Evolutionary conservation across 2,888 invertebrate species (phyloP).

Genomic region (Erebia ligea): DNA sequence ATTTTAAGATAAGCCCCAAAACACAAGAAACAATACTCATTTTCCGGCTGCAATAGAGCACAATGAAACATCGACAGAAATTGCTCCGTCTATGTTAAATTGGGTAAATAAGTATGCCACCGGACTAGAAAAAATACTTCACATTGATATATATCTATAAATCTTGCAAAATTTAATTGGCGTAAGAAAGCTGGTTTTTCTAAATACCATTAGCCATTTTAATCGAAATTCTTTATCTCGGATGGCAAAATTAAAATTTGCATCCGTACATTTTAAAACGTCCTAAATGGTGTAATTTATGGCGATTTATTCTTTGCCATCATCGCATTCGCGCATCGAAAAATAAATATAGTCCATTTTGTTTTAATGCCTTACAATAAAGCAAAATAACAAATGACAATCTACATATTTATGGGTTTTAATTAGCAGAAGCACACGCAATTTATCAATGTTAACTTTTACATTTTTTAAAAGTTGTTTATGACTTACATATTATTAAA

Average conservation of each 20-base stretch:
- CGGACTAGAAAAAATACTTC: not conserved
- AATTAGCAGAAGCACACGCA: constrained; percentile 15
- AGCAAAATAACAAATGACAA: constrained; percentile 8
- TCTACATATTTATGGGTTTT: constrained; percentile 15
- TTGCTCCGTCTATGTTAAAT: not conserved
- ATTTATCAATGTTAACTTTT: not conserved
- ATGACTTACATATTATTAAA: too few relatives aligned
- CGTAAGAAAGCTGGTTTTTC: constrained; percentile 16
- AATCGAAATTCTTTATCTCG: constrained; percentile 20
- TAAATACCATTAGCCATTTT: constrained; percentile 13
- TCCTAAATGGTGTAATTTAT: constrained; percentile 17
- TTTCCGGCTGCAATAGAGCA: not conserved
- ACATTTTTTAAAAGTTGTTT: too few relatives aligned
- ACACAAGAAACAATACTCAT: too few relatives aligned
- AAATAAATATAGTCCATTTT: constrained; percentile 17
- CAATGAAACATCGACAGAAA: not conserved
- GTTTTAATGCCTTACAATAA: constrained; percentile 17
- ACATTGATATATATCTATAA: constrained; percentile 7
- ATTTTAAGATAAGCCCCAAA: too few relatives aligned
- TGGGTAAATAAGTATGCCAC: not conserved
- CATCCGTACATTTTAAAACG: constrained; percentile 15
- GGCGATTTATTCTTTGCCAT: constrained; percentile 13
- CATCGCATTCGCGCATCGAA: not conserved
- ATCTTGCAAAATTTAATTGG: constrained; percentile 21
- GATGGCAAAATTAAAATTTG: constrained; percentile 18